Percentiles rank a stretch among this genome's conserved stretches.
phyloP scores from a whole-genome alignment of 2,113 vertebrate genomes.

The Cyanoderma ruficeps region DNA sequence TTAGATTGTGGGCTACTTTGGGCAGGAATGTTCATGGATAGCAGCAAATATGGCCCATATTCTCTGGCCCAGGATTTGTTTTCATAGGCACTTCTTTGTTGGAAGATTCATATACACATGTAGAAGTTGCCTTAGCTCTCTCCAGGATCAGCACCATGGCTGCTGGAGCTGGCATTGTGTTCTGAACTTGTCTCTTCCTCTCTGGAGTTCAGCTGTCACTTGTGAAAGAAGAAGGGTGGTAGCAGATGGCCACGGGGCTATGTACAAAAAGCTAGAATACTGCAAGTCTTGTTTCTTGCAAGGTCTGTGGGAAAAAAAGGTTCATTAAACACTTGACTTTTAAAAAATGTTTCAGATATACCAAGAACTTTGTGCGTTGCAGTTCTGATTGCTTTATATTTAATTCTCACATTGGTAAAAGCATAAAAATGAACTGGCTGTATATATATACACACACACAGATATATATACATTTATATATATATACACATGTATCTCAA shows the following conservation, averaged over 20 bases:
- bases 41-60: not conserved
- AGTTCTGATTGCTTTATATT: not conserved
- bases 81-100: not conserved
- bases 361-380: not conserved
- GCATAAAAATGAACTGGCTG: not conserved
- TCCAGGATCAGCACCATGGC: fast-evolving
- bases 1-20: not conserved
- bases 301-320: not conserved
- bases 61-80: not conserved
- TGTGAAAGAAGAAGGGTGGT: not conserved
- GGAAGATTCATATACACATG: not conserved
- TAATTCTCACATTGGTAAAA: not conserved
- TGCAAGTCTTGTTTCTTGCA: not conserved
- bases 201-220: not conserved
- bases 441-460: not conserved
- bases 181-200: not conserved
- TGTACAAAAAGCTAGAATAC: not conserved
- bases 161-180: not conserved
- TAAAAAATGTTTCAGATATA: not conserved
- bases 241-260: not conserved
- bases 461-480: too few species aligned
- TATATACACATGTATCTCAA: not conserved
- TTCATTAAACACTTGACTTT: not conserved
- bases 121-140: not conserved
- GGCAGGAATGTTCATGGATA: not conserved